These are phyloP conservation scores for Cataglyphis rosenhaueri DNA, from an alignment of 2,888 invertebrate species.

Conservation along the genomic window DNA sequence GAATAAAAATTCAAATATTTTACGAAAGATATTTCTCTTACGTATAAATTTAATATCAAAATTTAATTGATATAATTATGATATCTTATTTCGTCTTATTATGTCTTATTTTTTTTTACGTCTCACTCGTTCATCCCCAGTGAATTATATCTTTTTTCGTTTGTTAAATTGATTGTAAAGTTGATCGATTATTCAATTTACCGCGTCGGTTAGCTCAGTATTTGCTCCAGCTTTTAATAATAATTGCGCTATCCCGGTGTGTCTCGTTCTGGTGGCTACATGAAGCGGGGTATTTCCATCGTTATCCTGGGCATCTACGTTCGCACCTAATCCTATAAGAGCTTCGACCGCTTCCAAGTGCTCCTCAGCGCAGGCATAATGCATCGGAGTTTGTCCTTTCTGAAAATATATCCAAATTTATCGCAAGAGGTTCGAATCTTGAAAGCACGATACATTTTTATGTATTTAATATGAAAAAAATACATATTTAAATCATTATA, in stretches of 20 bases:
- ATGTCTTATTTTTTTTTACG: not conserved
- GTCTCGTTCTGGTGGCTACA: conserved; percentile 91
- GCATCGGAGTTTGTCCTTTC: conserved; percentile 89
- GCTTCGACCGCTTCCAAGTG: conserved; percentile 88
- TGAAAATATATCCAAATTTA: conserved; percentile 74
- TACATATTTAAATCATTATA: not conserved
- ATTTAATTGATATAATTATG: not conserved
- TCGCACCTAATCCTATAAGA: conserved; percentile 88
- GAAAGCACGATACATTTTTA: not conserved
- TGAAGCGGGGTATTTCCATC: conserved; percentile 92
- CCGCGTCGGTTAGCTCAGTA: conserved; percentile 87
- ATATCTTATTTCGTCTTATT: not conserved
- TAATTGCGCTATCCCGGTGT: conserved; percentile 90
- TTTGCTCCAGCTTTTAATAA: conserved; percentile 90
- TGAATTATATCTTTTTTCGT: not conserved
- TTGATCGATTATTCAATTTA: conserved; percentile 49
- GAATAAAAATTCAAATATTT: not conserved
- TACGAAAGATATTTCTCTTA: not conserved
- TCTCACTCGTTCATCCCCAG: not conserved
- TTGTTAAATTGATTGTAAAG: not conserved
- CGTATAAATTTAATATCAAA: not conserved
- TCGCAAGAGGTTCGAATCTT: not conserved
- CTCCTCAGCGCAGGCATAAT: conserved; percentile 90
- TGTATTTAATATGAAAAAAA: conserved; percentile 9
- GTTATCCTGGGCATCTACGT: conserved; percentile 90